phyloP scores from a whole-genome alignment of 2,797 vertebrate genomes.

The Protonibea diacanthus region DNA sequence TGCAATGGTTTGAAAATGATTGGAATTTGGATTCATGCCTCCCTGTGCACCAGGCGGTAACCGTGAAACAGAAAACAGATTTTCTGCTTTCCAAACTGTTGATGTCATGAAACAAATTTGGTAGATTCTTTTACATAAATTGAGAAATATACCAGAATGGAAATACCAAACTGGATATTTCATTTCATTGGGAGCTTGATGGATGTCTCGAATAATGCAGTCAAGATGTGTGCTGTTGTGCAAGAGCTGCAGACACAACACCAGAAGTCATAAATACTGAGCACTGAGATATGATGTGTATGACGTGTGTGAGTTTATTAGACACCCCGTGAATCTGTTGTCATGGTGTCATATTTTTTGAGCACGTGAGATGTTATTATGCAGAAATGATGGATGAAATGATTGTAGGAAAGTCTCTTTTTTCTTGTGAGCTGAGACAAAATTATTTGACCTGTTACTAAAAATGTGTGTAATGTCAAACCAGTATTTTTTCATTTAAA shows the following conservation, averaged over 20 bases:
- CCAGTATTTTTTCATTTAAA: neutral
- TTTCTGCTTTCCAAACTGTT: neutral
- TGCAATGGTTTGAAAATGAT: neutral
- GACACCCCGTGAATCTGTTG: neutral
- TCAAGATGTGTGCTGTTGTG: conserved; percentile 27
- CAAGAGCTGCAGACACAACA: conserved; percentile 1
- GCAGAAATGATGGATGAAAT: no score
- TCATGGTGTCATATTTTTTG: neutral
- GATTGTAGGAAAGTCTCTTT: no score
- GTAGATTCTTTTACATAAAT: conserved; percentile 5
- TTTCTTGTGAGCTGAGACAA: no score
- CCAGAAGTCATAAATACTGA: no score
- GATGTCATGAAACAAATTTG: neutral
- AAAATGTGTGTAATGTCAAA: neutral
- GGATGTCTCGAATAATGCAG: conserved; percentile 7
- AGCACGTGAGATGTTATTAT: no score
- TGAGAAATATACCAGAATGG: neutral
- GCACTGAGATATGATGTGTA: neutral
- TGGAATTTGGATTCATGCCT: neutral
- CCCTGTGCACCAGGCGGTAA: neutral
- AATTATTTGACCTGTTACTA: neutral
- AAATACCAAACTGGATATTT: conserved; percentile 5
- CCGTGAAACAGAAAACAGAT: neutral
- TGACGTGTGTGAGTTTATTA: neutral
- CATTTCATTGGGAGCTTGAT: neutral